Evolutionary conservation across 1,140 invertebrate genomes (phyloP), one percentile per base, ranked within the genome.

Genomic region (Heliothis virescens): DNA sequence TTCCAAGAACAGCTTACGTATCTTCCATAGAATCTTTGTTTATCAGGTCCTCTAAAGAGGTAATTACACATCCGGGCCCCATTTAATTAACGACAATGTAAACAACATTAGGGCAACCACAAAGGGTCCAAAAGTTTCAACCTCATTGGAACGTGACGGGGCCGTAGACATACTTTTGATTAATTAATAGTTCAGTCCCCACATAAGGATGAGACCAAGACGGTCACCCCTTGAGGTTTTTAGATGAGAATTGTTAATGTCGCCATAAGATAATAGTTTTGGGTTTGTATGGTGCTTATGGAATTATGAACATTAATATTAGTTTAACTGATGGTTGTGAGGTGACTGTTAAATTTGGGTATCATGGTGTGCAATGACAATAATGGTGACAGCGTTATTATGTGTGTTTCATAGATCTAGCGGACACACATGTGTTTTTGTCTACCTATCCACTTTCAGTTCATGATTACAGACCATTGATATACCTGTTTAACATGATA

Each of bases 81-180:
- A 82, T 86, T 88, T 87, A 89, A 88, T 86, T 87, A 88, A 84
- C 83, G 81, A 84, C 82, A 83, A 83, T 83, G 86, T 87, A 89
- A 89, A 88, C 84, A 87, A 86, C 84, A 88, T 89, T 87, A 87
- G 79, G 69, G 82, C 50, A 47, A 80, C 84, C 84, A 80, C 85
- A 88, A 82, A 83, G 80, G 85, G 79, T 41, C 72, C 41, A 63
- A 62, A 85, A 85, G 55, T 82, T 81, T 77, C 69, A 29, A 73
- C 71, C 72, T 77, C 81, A 79, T 75, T 52, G 71, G 76, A 67
- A 72, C 81, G 79, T 75, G 73, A 76, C 77, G 26, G 73, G 59
- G 16, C 60, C 62, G 15, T 41, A 47, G n/a, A 81, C 63, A 67
- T 81, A 81, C 55, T 50, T 69, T 73, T 82, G 80, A 82, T 82